Percentiles rank a stretch among this genome's conserved stretches.
phyloP scores from a whole-genome alignment of 2,797 vertebrate genomes.

The Sebastes variabilis region DNA sequence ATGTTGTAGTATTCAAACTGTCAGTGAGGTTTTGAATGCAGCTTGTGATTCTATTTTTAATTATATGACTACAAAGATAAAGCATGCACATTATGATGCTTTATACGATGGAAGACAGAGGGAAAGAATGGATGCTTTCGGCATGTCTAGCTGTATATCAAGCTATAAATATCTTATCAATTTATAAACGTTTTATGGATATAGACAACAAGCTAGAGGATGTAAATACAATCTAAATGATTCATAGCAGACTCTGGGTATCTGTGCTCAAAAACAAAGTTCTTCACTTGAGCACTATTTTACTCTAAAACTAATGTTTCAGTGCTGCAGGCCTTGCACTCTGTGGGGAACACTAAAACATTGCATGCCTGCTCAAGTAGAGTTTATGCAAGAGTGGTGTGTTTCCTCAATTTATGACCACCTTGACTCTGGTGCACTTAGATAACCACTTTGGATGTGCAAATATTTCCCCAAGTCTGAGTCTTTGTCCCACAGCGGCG shows the following conservation, averaged over 20 bases:
- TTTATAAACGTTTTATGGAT: not conserved
- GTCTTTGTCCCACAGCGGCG: slow-evolving; percentile 13
- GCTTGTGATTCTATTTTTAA: not conserved
- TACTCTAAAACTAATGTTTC: slow-evolving; percentile 16
- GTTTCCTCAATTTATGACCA: slow-evolving; percentile 31
- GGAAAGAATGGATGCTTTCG: not conserved
- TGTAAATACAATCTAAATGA: not conserved
- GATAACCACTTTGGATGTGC: slow-evolving; percentile 40
- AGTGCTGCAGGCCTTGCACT: slow-evolving; percentile 11
- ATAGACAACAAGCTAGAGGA: not conserved
- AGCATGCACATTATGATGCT: not conserved
- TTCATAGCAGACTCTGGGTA: not conserved
- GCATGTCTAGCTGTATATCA: not conserved
- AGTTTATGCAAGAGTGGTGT: slow-evolving; percentile 16
- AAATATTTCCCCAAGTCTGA: slow-evolving; percentile 35
- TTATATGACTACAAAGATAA: not conserved
- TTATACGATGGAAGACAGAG: not conserved
- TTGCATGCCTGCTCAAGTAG: slow-evolving; percentile 20
- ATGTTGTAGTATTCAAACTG: not conserved
- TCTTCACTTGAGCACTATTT: not conserved
- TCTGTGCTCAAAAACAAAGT: not conserved
- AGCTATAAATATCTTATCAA: not conserved
- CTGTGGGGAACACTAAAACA: slow-evolving; percentile 15
- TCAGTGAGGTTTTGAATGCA: not conserved
- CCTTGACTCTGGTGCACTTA: slow-evolving; percentile 22